Evolutionary conservation across 2,888 invertebrate genomes (phyloP), one percentile per base, ranked within the genome.

Genomic region (Eulithis testata): DNA sequence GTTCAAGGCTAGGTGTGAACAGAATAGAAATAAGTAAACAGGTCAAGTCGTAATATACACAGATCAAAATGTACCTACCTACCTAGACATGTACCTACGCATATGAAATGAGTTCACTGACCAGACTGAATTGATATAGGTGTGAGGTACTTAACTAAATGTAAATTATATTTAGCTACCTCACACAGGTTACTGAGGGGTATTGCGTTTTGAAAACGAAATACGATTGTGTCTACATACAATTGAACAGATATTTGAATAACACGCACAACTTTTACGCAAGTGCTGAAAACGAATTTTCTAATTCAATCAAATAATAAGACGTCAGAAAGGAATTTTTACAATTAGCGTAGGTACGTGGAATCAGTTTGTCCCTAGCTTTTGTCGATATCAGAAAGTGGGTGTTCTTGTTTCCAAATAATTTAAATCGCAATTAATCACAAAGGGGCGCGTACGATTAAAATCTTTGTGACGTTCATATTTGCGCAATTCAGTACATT

Each of bases 81-180:
- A n/a, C n/a, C 3, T 21, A 49, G 49, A 49, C 49, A 49, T 3
- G 3, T 47, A 47, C 12, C 21, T 21, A 47, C 21, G 5, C 45
- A 47, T 47, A n/a, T n/a, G n/a, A 7, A 14, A 49, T 49, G 21
- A 8, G 11, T 21, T 21, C 21, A 7, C 47, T 47, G 47, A 47
- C 40, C 11, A 8, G 9, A 40, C 47, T 47, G 47, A 47, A 31
- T 31, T 31, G 31, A 14, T 47, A 12, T 14, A 5, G 7, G 21
- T 21, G 21, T 21, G 21, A 21, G 21, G n/a, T n/a, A n/a, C n/a
- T n/a, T n/a, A n/a, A n/a, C n/a, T n/a, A n/a, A n/a, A n/a, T n/a
- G n/a, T n/a, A 47, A 62, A 60, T 53, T 65, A 63, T 44, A 53
- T 53, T 53, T 14, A 53, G n/a, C 43, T 43, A 21, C 54, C 54